phyloP scores from a whole-genome alignment of 2,113 vertebrate species.

The Grus americana region DNA sequence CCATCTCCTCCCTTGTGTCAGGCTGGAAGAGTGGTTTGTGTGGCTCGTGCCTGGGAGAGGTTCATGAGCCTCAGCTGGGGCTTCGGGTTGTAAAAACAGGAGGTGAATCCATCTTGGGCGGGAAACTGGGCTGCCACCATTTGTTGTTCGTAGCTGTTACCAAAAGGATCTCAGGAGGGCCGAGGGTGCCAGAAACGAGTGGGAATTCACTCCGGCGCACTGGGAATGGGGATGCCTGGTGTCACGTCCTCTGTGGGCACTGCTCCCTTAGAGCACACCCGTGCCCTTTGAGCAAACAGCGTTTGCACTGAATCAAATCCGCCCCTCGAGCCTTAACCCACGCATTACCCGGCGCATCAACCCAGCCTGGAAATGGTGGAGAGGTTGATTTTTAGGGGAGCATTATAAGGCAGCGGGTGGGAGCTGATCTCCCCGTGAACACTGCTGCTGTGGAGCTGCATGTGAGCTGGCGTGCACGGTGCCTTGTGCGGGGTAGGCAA shows the following conservation, averaged over 20 bases:
- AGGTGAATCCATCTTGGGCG: background rate
- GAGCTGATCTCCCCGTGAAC: background rate
- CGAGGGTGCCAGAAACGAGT: background rate
- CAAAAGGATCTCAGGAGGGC: background rate
- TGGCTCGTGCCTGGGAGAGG: background rate
- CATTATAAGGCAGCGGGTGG: background rate
- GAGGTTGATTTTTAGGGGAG: background rate
- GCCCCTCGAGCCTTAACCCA: background rate
- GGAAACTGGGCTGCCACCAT: background rate
- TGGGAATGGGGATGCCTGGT: background rate
- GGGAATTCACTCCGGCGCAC: background rate
- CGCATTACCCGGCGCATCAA: background rate
- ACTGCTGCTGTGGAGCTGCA: background rate
- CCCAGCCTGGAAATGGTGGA: background rate
- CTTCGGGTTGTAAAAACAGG: background rate
- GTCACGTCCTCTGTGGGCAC: accelerated
- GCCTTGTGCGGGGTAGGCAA: background rate
- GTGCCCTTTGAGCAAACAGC: accelerated
- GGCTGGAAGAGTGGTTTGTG: accelerated
- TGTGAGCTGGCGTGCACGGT: background rate
- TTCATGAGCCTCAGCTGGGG: background rate
- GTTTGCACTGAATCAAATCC: background rate
- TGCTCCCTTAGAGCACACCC: background rate
- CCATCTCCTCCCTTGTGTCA: background rate
- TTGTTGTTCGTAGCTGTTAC: background rate